Evolutionary conservation across 64 coral and sea anemone species (phyloP), one percentile per base, ranked within the genome.

Genomic region (Actinia tenebrosa): DNA sequence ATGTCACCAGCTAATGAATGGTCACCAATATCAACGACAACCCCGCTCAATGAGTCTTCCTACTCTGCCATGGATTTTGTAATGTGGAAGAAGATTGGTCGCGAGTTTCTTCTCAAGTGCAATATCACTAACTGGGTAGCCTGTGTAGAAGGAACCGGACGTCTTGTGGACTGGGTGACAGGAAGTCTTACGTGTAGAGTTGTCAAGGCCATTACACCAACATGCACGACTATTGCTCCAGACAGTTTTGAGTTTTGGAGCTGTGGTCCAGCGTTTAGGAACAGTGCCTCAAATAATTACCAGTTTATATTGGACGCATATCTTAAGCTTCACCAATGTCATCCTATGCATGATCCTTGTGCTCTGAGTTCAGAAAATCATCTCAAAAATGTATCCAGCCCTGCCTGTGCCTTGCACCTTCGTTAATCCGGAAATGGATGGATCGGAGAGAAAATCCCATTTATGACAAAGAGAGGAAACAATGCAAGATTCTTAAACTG

Each of bases 101-200:
- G 13, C 44, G 23, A 83, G 80, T 22, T 83, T n/a, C 23, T 83
- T 22, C 1, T 83, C 18, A 91, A 91, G 56, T 87, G 68, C 5
- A 91, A 87, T 30, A 20, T 53, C 55, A 81, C 59, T 20, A 77
- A 91, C 90, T 91, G 90, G 90, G 82, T 91, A 45, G 18, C 71
- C 8, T 91, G 90, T 42, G 20, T 25, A n/a, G 84, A 86, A 37
- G 85, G 90, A 87, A 87, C 75, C 10, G 90, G 90, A 7, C 83
- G 86, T 81, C 26, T 91, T n/a, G 85, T 87, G 10, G 63, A 81
- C 78, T 91, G 85, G 85, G 55, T 19, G 45, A 11, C 75, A 9
- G 84, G 90, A 37, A 87, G 55, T 46, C 15, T 91, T 43, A 83
- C 78, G 37, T 90, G 89, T 45, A 63, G 64, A 53, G 47, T 90